Evolutionary conservation across 2,888 invertebrate genomes (phyloP), one percentile per base, ranked within the genome.

Genomic region (Biston betularia): DNA sequence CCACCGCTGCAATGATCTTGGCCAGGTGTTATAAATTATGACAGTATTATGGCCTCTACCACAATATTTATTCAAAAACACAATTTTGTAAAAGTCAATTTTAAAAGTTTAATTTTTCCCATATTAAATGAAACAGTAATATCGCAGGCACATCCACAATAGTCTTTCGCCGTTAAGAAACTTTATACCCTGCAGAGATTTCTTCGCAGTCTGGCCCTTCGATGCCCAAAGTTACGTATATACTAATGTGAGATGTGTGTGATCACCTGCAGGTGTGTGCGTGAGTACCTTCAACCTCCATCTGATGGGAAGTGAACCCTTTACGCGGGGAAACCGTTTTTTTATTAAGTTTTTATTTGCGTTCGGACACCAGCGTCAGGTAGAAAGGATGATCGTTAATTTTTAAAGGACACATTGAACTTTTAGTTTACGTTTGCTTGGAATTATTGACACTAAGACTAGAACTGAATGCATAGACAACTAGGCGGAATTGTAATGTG

Each of bases 291-390:
- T 85, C 88, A 89, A 87, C 86, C 87, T 89, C 85, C 86, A 83
- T 86, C 88, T 87, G 90, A 93, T 94, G 94, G 94, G 94, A 94
- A 94, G 93, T 94, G 90, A 94, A 94, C 94, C 94, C 94, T 94
- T 94, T 93, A 90, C 88, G 90, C 85, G 85, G 89, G 86, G 92
- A 91, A 90, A 91, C 91, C 86, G 89, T 94, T 94, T 94, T 93
- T 68, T 63, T 66, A 66, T 66, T n/a, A 54, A 59, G 67, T 63
- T 68, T 68, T 92, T 94, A 93, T 93, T 92, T 93, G 94, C 92
- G 89, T 89, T 93, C 90, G 94, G 93, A 91, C 92, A 92, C 89
- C 93, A 89, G 89, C 90, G 88, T 89, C 94, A 94, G 94, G 94
- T 94, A 93, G 89, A 91, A 90, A 92, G 89, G 90, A 93, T 91